Conservation (phyloP, 1,140 invertebrate species). For the Trichonephila inaurata region DNA sequence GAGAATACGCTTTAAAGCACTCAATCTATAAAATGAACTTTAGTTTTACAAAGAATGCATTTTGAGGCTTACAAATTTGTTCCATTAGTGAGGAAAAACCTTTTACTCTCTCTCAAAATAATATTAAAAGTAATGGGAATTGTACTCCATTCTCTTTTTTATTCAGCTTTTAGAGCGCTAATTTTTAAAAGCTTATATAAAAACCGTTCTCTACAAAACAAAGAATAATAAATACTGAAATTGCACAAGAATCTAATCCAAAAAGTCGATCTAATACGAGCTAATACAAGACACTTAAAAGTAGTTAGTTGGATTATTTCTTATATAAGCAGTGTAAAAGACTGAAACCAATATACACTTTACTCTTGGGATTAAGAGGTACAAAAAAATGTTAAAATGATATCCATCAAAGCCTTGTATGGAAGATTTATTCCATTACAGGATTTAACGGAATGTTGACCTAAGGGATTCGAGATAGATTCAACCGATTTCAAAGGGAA, state of each 20-base stretch:
- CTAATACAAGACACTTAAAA: not conserved
- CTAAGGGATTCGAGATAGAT: constrained; percentile 27
- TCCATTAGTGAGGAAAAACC: too few relatives aligned
- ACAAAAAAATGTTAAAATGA: constrained; percentile 57
- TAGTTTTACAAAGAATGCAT: too few relatives aligned
- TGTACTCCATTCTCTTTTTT: too few relatives aligned
- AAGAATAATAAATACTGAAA: not conserved
- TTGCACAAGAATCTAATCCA: constrained; percentile 7
- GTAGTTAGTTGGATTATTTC: constrained; percentile 30
- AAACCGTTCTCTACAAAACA: not conserved
- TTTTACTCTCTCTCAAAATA: too few relatives aligned
- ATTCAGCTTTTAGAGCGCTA: too few relatives aligned
- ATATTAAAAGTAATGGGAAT: too few relatives aligned
- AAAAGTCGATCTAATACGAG: not conserved
- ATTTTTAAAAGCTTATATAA: too few relatives aligned
- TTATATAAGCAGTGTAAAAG: not conserved
- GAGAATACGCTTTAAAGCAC: too few relatives aligned
- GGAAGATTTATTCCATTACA: constrained; percentile 33
- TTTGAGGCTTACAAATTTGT: too few relatives aligned
- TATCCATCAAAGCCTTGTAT: not conserved
- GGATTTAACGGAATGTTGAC: constrained; percentile 46
- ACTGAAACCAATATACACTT: constrained; percentile 26
- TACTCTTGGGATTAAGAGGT: constrained; percentile 14
- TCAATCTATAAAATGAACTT: too few relatives aligned
- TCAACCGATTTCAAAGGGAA: not conserved